Conservation (phyloP, 2,888 invertebrate species). For the Imbricaverruca yamaguchii region DNA sequence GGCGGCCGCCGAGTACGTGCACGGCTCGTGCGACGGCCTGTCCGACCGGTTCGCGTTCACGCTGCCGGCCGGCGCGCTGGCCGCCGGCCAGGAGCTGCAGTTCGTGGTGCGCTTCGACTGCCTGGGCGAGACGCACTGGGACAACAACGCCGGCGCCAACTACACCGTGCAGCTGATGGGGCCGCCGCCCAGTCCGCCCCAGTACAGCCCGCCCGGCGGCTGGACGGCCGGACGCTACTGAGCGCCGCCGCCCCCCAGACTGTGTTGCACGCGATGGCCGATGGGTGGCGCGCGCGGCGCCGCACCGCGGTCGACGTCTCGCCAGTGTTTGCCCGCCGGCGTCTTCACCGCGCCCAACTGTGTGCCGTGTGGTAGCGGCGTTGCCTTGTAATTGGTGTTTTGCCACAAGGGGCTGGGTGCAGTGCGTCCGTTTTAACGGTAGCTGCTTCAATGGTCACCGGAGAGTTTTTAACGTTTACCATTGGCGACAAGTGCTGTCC, state of each 20-base stretch:
- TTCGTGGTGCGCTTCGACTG: slow-evolving; percentile 83
- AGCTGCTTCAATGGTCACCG: neutral
- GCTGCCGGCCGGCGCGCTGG: slow-evolving; percentile 64
- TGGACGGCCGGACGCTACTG: neutral
- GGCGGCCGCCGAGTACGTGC: slow-evolving; percentile 64
- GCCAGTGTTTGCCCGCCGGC: too few species aligned
- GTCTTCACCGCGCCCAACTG: too few species aligned
- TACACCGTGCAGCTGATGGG: slow-evolving; percentile 62
- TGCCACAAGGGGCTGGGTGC: too few species aligned
- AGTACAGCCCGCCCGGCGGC: neutral
- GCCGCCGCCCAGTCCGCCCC: neutral
- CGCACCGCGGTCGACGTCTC: too few species aligned
- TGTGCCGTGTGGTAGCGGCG: too few species aligned
- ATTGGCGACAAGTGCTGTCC: neutral
- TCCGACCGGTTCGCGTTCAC: slow-evolving; percentile 79
- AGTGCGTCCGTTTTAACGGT: too few species aligned
- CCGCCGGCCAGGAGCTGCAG: slow-evolving; percentile 70
- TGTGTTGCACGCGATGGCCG: neutral
- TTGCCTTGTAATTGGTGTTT: too few species aligned
- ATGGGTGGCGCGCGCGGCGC: neutral
- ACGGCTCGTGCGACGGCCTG: slow-evolving; percentile 80
- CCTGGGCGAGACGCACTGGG: slow-evolving; percentile 84
- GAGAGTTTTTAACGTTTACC: slow-evolving; percentile 19
- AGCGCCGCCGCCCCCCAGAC: neutral
- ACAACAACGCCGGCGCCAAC: slow-evolving; percentile 80